Evolutionary conservation across 1,140 invertebrate species (phyloP).

Genomic region (Drosophila watanabei): DNA sequence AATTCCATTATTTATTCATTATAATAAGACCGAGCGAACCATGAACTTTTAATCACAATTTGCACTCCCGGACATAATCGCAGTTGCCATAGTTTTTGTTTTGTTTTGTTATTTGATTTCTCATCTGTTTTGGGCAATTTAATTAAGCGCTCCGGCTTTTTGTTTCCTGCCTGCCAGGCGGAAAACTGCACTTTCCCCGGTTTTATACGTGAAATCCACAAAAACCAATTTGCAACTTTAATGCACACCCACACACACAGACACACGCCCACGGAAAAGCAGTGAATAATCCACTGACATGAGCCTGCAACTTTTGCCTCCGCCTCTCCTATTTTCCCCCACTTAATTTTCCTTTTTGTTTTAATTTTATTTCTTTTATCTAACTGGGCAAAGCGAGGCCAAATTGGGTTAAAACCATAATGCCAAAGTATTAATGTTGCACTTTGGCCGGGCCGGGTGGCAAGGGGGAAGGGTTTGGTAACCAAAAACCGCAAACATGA

Average conservation of each 20-base stretch:
- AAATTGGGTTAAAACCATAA: constrained; percentile 80
- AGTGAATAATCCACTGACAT: constrained; percentile 39
- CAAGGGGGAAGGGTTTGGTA: background rate
- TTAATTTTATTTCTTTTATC: constrained; percentile 31
- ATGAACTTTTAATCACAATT: constrained; percentile 58
- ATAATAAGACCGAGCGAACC: constrained; percentile 44
- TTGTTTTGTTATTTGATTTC: constrained; percentile 50
- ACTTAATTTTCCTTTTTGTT: constrained; percentile 20
- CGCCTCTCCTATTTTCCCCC: constrained; percentile 3
- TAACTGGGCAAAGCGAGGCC: constrained; percentile 47
- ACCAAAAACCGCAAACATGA: constrained; percentile 52
- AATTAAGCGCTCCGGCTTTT: constrained; percentile 50
- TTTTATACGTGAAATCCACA: constrained; percentile 40
- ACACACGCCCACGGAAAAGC: constrained; percentile 40
- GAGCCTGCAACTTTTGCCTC: constrained; percentile 45
- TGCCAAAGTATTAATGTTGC: constrained; percentile 75
- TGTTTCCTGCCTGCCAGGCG: constrained; percentile 35
- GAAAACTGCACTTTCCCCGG: constrained; percentile 28
- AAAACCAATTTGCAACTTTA: constrained; percentile 68
- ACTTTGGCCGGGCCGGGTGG: constrained; percentile 11
- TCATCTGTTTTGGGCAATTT: constrained; percentile 49
- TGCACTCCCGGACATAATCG: constrained; percentile 16
- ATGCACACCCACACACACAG: constrained; percentile 30
- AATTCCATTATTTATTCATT: constrained; percentile 65
- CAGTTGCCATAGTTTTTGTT: constrained; percentile 24